Evolutionary conservation across 2,113 vertebrate genomes (phyloP).

Genomic region (Microtus pennsylvanicus): DNA sequence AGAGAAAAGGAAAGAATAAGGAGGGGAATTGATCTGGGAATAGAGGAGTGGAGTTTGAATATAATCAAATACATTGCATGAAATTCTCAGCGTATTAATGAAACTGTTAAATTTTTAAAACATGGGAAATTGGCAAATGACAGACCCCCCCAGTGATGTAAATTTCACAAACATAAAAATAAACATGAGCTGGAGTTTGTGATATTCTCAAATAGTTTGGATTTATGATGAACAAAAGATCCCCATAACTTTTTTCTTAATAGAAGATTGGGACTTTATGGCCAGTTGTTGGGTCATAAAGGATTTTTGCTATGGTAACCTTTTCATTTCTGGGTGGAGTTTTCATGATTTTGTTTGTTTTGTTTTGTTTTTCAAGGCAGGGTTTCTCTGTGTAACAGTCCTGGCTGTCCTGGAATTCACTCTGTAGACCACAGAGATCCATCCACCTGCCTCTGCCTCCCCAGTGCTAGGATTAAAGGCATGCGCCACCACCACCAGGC

Average conservation of each 20-base stretch:
- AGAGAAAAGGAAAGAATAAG: neutral
- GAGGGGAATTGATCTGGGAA: neutral
- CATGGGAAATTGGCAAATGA: neutral
- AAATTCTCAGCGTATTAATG: neutral
- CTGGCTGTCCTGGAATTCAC: no score
- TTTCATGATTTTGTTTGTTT: neutral
- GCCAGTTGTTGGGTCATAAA: neutral
- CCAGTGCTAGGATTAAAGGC: no score
- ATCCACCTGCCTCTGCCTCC: no score
- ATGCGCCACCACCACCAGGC: rapidly evolving
- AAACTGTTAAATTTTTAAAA: neutral
- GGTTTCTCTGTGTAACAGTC: neutral
- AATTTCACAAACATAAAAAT: neutral
- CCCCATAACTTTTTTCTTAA: neutral
- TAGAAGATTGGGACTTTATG: neutral
- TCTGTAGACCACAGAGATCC: no score
- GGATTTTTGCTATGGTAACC: slow-evolving; percentile 1
- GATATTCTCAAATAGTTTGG: slow-evolving; percentile 23
- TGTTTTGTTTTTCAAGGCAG: neutral
- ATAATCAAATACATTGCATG: neutral
- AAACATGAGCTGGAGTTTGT: neutral
- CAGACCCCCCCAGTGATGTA: neutral
- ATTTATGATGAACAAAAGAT: slow-evolving; percentile 23
- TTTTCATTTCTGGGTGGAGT: slow-evolving; percentile 1
- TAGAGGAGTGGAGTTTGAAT: neutral